Evolutionary conservation across 2,113 vertebrate species (phyloP).

Genomic region (Ginglymostoma cirratum): DNA sequence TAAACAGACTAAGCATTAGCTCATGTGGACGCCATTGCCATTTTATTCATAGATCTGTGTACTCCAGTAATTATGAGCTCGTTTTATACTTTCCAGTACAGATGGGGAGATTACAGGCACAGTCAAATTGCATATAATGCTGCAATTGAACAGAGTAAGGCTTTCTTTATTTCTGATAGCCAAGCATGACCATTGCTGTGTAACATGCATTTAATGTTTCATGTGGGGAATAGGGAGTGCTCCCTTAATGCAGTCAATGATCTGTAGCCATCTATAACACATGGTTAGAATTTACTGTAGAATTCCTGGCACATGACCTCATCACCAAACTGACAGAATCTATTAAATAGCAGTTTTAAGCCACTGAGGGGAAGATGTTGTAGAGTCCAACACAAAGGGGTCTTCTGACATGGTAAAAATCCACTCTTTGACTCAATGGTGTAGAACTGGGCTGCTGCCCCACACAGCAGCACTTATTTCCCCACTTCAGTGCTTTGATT

Average conservation of each 20-base stretch:
- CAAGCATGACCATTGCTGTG: background rate
- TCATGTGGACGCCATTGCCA: background rate
- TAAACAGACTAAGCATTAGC: background rate
- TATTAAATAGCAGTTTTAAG: constrained; percentile 2
- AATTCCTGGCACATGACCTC: constrained; percentile 21
- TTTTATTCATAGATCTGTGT: background rate
- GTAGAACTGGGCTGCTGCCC: background rate
- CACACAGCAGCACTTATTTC: background rate
- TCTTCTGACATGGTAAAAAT: background rate
- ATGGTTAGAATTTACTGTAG: constrained; percentile 31
- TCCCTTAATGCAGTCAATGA: background rate
- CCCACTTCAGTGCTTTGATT: background rate
- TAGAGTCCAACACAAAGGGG: background rate
- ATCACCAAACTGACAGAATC: background rate
- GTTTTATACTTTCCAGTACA: background rate
- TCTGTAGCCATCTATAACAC: constrained; percentile 22
- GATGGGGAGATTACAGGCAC: too few species aligned
- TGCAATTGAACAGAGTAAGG: background rate
- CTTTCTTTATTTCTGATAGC: background rate
- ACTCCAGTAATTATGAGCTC: background rate
- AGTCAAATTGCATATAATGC: background rate
- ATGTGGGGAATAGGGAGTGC: background rate
- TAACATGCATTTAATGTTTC: background rate
- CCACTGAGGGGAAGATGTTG: background rate
- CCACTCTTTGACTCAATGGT: background rate